Base-by-base conservation (phyloP, 2,888 invertebrate genomes). In the Pterostichus niger region DNA sequence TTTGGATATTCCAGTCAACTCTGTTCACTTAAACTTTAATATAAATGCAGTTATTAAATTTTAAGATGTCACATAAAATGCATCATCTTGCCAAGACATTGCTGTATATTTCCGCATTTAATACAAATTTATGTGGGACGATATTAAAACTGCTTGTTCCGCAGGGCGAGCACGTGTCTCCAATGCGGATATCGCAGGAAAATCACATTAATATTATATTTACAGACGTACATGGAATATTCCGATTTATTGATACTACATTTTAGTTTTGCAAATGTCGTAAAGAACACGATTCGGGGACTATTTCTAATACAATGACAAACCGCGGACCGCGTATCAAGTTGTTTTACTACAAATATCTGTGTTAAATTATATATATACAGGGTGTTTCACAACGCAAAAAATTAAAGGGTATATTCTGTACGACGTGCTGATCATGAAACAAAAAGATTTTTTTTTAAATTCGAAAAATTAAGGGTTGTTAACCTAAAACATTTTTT, bases 191-290 rank as follows among this genome's bases (percentile, higher is more conserved):
- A 71, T 71, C 11, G 24, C 44, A 10, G 35, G 44, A 44, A 71
- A 71, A 71, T 40, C 44, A 71, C 35, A 71, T 71, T 13, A 71
- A 13, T 71, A 71, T 4, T 40, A 40, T 40, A 71, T 71, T 71
- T 71, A 71, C 44, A 40, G 71, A 13, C 40, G n/a, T 15, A 59
- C 31, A 64, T 13, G 44, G 71, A 35, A 71, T 17, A 71, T 17
- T 40, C 35, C 44, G 35, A 40, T 71, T 71, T 71, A 44, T 71
- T 9, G 35, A 40, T 71, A 17, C 71, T 40, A 40, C 71, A 44
- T 71, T 13, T 5, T 10, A 40, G 35, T 15, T 17, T 35, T 35
- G 35, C 35, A 40, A 71, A 71, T 71, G 71, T 35, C 17, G 17
- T 40, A 71, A 71, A 71, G 35, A 71, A n/a, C 64, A 11, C 17